phyloP scores from a whole-genome alignment of 1,140 invertebrate genomes.

The Triops cancriformis region DNA sequence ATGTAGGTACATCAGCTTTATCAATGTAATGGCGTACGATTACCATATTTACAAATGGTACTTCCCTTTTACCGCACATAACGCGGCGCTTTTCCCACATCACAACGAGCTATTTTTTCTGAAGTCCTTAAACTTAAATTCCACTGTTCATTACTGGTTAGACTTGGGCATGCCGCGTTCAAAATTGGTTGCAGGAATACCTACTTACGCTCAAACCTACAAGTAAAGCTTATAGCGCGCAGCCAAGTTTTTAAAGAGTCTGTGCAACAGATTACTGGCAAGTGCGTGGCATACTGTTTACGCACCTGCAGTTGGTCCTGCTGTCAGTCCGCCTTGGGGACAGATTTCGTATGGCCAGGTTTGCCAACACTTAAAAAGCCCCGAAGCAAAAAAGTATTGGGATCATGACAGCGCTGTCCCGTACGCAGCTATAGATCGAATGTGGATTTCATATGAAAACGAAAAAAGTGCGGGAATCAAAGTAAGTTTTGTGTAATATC shows the following conservation, averaged over 20 bases:
- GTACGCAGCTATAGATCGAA: slow-evolving; percentile 58
- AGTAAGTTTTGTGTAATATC: slow-evolving; percentile 38
- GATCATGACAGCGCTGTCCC: slow-evolving; percentile 63
- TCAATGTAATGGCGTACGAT: slow-evolving; percentile 85
- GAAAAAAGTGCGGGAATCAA: slow-evolving; percentile 61
- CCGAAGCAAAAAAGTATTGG: slow-evolving; percentile 42
- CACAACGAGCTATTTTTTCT: slow-evolving; percentile 54
- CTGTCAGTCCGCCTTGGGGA: slow-evolving; percentile 54
- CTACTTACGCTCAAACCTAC: slow-evolving; percentile 80
- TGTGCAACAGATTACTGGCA: background rate
- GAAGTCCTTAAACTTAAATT: slow-evolving; percentile 69
- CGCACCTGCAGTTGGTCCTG: slow-evolving; percentile 59
- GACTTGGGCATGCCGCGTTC: slow-evolving; percentile 64
- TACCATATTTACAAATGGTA: slow-evolving; percentile 67
- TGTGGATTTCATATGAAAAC: slow-evolving; percentile 88
- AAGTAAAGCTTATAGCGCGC: slow-evolving; percentile 40
- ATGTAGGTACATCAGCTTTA: slow-evolving; percentile 63
- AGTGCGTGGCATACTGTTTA: slow-evolving; percentile 41
- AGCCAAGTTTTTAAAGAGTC: background rate
- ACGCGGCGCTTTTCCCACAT: slow-evolving; percentile 62
- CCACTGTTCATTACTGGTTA: slow-evolving; percentile 70
- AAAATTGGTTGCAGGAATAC: slow-evolving; percentile 80
- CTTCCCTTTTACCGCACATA: slow-evolving; percentile 70
- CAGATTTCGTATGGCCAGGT: slow-evolving; percentile 59
- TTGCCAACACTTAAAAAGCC: slow-evolving; percentile 53